These are phyloP conservation scores for Nesoenas mayeri DNA, from an alignment of 2,113 vertebrate genomes.

Conservation along the genomic window DNA sequence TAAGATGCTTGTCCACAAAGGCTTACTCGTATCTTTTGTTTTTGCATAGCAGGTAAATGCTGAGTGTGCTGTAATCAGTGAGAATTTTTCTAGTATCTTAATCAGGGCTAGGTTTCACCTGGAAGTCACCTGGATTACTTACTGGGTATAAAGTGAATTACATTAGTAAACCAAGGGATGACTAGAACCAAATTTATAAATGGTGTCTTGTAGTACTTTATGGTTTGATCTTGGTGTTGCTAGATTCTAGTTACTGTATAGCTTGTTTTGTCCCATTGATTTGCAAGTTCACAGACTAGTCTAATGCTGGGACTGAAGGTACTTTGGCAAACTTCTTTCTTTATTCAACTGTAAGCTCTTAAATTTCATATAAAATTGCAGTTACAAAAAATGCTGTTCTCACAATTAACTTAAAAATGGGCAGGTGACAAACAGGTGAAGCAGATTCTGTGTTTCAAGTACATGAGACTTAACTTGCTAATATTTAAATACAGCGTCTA, in stretches of 20 bases:
- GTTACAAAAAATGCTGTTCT: neutral
- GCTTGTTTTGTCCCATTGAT: neutral
- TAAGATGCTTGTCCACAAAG: neutral
- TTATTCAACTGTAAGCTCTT: neutral
- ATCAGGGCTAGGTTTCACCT: neutral
- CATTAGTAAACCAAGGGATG: neutral
- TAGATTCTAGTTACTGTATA: neutral
- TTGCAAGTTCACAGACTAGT: neutral
- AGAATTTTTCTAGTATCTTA: neutral
- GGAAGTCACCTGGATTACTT: neutral
- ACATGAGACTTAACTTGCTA: neutral
- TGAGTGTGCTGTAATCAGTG: neutral
- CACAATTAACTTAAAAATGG: neutral
- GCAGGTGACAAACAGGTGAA: neutral
- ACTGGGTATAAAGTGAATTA: neutral
- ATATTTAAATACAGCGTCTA: neutral
- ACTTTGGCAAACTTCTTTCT: neutral
- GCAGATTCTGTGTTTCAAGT: neutral
- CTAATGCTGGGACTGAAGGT: neutral
- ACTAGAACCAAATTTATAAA: neutral
- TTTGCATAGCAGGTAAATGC: neutral
- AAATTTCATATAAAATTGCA: neutral
- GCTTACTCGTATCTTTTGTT: neutral
- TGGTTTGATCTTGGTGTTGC: neutral
- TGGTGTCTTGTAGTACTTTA: neutral